A percentile compares a stretch with the other conserved stretches of the same genome.
Evolutionary conservation across 2,888 invertebrate genomes (phyloP).

Genomic region (Acutogordius australiensis): DNA sequence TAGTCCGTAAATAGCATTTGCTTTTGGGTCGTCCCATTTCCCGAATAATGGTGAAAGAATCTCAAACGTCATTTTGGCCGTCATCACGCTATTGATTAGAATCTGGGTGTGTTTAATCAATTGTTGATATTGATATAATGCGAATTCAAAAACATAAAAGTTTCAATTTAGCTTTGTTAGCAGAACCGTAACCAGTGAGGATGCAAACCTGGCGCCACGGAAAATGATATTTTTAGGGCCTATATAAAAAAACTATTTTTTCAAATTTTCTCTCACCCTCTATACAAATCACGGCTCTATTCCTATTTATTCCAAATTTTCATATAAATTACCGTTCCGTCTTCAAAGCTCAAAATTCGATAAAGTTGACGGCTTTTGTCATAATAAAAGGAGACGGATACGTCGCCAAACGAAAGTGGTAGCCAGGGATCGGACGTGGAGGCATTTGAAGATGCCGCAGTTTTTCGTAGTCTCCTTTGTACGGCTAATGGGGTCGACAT

Average conservation of each 20-base stretch:
- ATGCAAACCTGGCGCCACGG: too few species aligned
- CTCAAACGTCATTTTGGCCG: background rate
- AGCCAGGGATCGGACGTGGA: background rate
- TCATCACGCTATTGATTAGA: conserved; percentile 3
- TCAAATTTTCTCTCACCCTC: too few species aligned
- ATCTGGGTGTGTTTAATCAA: too few species aligned
- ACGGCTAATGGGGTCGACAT: too few species aligned
- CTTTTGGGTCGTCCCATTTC: background rate
- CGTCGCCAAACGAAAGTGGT: background rate
- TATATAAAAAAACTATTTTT: too few species aligned
- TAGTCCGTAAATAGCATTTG: conserved; percentile 2
- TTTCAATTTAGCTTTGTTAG: too few species aligned
- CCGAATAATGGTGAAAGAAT: background rate
- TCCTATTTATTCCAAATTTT: background rate
- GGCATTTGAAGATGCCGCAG: background rate
- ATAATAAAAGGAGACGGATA: background rate
- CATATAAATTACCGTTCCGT: background rate
- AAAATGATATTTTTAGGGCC: too few species aligned
- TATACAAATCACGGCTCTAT: too few species aligned
- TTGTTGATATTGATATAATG: too few species aligned
- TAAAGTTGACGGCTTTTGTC: conserved; percentile 6
- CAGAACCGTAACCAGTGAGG: too few species aligned
- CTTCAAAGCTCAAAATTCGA: conserved; percentile 7
- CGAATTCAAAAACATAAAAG: too few species aligned
- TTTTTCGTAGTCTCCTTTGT: too few species aligned